A percentile compares a stretch with the other conserved stretches of the same genome.
phyloP scores from a whole-genome alignment of 2,888 invertebrate genomes.

The Eurytoma californica region DNA sequence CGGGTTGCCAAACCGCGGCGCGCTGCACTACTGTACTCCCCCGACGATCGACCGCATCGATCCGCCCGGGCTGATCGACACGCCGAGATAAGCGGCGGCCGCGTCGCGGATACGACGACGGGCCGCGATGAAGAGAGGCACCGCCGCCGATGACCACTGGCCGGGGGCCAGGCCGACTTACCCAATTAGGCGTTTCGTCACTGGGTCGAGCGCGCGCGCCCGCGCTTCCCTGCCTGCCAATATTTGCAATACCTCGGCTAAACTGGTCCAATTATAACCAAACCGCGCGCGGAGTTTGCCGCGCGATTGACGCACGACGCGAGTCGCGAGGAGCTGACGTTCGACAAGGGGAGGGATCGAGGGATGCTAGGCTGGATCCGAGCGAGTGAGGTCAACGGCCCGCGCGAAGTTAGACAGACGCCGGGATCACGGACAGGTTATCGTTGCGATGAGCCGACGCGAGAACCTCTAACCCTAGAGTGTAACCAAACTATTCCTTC shows the following conservation, averaged over 20 bases:
- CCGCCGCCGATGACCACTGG: slow-evolving; percentile 63
- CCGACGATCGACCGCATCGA: background rate
- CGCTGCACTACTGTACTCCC: background rate
- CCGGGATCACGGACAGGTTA: too few species aligned
- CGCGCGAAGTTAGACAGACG: too few species aligned
- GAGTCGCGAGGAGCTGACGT: background rate
- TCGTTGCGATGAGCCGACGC: too few species aligned
- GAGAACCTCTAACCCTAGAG: too few species aligned
- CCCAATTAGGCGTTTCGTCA: slow-evolving; percentile 74
- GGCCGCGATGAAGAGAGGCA: background rate
- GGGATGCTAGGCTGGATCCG: too few species aligned
- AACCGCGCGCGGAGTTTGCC: slow-evolving; percentile 54
- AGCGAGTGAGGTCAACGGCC: too few species aligned
- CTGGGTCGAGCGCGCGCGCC: slow-evolving; percentile 58
- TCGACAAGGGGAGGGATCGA: too few species aligned
- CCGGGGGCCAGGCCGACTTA: slow-evolving; percentile 72
- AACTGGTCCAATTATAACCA: slow-evolving; percentile 71
- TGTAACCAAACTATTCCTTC: too few species aligned
- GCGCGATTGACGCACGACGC: background rate
- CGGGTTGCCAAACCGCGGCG: slow-evolving; percentile 47
- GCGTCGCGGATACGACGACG: slow-evolving; percentile 55
- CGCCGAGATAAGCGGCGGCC: slow-evolving; percentile 7
- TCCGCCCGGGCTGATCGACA: slow-evolving; percentile 8
- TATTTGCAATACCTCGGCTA: slow-evolving; percentile 72
- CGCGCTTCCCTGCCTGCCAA: slow-evolving; percentile 71